Base-by-base conservation (phyloP, 2,888 invertebrate genomes). In the Petrolisthes cinctipes region DNA sequence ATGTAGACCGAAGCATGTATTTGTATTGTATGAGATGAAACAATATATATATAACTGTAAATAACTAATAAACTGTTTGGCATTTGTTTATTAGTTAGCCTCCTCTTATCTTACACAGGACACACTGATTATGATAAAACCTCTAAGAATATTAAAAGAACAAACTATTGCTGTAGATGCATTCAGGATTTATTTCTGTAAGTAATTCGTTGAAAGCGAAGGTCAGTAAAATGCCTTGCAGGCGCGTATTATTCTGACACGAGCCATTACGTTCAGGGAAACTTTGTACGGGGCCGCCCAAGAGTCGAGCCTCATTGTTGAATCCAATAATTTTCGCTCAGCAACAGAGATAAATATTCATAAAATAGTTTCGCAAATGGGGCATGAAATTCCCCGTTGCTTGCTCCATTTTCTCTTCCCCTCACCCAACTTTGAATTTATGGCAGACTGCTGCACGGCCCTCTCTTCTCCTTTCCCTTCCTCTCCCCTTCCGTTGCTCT, bases 351-450 rank as follows among this genome's bases (percentile, higher is more conserved):
- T 82, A 82, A 82, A 82, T 82, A 82, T 53, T 82, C 82, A 83
- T 83, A 83, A 83, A 83, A 83, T 56, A 83, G 73, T 73, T 54
- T 54, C 20, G 82, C 73, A 83, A 83, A 83, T 83, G 82, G 82
- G 71, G 82, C 82, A 20, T 73, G 71, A 71, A 83, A 83, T 83
- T 73, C 73, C 73, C 73, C 73, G 37, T 37, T 37, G 54, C 71
- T 54, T 83, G 20, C 73, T 54, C 71, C 17, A 17, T 51, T 76
- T 76, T 76, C 51, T 23, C 20, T 71, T 83, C 56, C 53, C 71
- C 71, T 54, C 61, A 37, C 17, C 57, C 80, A 54, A 54, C 73
- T 20, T 23, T n/a, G 73, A 83, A 73, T 73, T 83, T 73, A 83
- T 71, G 61, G 71, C 61, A 17, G 61, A 17, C 17, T 17, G 61